Base-by-base conservation (phyloP, 1,140 invertebrate genomes). In the Drosophila saltans region DNA sequence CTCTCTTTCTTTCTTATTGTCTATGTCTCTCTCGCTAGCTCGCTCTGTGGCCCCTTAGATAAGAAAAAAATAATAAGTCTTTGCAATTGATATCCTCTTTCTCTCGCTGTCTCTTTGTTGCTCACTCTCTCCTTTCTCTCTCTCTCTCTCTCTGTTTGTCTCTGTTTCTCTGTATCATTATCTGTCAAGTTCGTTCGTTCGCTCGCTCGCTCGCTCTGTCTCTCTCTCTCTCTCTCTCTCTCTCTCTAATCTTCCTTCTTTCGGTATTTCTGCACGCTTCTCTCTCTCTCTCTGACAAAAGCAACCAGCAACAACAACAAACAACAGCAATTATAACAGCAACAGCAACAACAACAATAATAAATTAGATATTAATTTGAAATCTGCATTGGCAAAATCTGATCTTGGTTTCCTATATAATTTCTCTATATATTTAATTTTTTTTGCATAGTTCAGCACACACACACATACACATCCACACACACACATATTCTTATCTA, bases 211-310 rank as follows among this genome's bases (percentile, higher is more conserved):
- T 36, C 33, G 2, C 33, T 36, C 33, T 36, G 3, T 16, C 48
- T 66, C 36, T 58, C 33, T 9, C 30, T 57, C 45, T 72, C 36
- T 59, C 30, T 79, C 36, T 74, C 30, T 62, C 28, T 45, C 30
- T 69, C 30, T 60, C 57, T 66, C 45, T 70, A 16, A 26, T 16
- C 45, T 52, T 24, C 9, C 59, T 63, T 58, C 70, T 67, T 66
- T 76, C 77, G 83, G 84, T 89, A 80, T 78, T 74, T 88, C 83
- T 81, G 83, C 84, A 89, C 83, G 83, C 77, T 82, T 81, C 72
- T 69, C 16, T 16, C 16, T 16, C 16, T 16, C 16, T 16, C 43
- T 55, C 52, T 69, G 24, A 75, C 55, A 74, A 56, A 57, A 72
- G 69, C 71, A 69, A 74, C 26, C 52, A 71, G 39, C 52, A 70